Percentiles rank a stretch among this genome's conserved stretches.
These are phyloP conservation scores for Rhinophrynus dorsalis DNA, from an alignment of 2,797 vertebrate genomes.

Conservation along the genomic window DNA sequence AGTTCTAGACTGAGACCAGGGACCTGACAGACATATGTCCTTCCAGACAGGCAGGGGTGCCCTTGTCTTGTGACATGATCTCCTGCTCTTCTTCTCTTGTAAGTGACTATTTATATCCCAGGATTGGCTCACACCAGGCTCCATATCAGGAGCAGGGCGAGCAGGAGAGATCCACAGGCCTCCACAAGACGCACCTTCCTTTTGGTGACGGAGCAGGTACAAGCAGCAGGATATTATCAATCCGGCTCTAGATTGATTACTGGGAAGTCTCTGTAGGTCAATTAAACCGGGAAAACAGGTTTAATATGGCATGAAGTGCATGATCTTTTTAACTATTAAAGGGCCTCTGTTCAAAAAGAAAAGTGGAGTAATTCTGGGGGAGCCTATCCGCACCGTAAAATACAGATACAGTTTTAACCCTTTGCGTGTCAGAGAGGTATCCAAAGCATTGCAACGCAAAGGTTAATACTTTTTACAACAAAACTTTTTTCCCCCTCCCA, in stretches of 20 bases:
- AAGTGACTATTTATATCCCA: constrained; percentile 27
- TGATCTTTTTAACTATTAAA: not conserved
- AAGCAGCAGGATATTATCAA: not conserved
- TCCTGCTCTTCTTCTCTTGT: not conserved
- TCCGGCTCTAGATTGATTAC: not conserved
- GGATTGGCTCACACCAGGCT: not conserved
- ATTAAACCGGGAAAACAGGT: not conserved
- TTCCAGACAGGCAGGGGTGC: not conserved
- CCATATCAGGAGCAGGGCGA: constrained; percentile 14
- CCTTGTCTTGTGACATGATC: constrained; percentile 21
- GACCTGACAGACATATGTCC: too few species aligned
- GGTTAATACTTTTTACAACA: too few species aligned
- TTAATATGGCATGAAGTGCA: not conserved
- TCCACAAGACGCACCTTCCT: not conserved
- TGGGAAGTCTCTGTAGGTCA: not conserved
- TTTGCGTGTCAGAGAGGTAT: too few species aligned
- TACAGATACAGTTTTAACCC: too few species aligned
- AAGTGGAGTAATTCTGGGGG: too few species aligned
- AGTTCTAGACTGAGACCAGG: too few species aligned
- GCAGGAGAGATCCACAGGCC: not conserved
- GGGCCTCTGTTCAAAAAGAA: too few species aligned
- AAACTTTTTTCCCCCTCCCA: too few species aligned
- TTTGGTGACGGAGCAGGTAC: not conserved
- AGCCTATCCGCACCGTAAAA: too few species aligned
- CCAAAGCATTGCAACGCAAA: too few species aligned